Evolutionary conservation across 2,888 invertebrate genomes (phyloP).

Genomic region (Itoplectis maculator): DNA sequence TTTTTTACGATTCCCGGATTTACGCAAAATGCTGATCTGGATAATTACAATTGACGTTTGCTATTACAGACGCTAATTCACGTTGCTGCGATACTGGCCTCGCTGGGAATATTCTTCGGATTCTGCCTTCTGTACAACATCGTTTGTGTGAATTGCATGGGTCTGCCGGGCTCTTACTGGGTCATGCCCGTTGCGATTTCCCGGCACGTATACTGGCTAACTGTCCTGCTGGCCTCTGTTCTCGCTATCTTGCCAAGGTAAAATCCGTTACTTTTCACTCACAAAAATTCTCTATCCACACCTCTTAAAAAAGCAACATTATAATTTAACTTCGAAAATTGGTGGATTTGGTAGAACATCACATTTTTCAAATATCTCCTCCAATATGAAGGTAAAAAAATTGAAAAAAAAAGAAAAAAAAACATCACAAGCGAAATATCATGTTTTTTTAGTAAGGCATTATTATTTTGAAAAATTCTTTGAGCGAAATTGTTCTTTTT

Average conservation of each 20-base stretch:
- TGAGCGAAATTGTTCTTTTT: too few species aligned
- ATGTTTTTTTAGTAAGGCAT: too few species aligned
- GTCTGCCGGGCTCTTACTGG: constrained; percentile 94
- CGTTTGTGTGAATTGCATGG: constrained; percentile 92
- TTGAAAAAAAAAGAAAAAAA: too few species aligned
- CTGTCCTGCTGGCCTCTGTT: constrained; percentile 91
- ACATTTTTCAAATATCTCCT: too few species aligned
- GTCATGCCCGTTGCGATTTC: constrained; percentile 92
- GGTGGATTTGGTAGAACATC: too few species aligned
- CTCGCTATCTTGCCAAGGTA: constrained; percentile 94
- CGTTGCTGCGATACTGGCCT: constrained; percentile 90
- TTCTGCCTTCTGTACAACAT: constrained; percentile 95
- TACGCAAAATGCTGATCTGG: too few species aligned
- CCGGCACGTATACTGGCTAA: constrained; percentile 93
- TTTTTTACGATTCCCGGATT: too few species aligned
- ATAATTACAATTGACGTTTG: constrained; percentile 59
- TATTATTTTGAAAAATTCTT: too few species aligned
- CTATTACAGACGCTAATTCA: constrained; percentile 93
- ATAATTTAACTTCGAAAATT: neutral
- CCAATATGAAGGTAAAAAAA: too few species aligned
- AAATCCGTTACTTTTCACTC: constrained; percentile 56
- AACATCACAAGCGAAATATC: too few species aligned
- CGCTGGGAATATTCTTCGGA: constrained; percentile 92
- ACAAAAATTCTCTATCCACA: constrained; percentile 1
- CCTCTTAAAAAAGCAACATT: neutral